Base-by-base conservation (phyloP, 53 echinoderm and acorn worm genomes). In the Antedon mediterranea region DNA sequence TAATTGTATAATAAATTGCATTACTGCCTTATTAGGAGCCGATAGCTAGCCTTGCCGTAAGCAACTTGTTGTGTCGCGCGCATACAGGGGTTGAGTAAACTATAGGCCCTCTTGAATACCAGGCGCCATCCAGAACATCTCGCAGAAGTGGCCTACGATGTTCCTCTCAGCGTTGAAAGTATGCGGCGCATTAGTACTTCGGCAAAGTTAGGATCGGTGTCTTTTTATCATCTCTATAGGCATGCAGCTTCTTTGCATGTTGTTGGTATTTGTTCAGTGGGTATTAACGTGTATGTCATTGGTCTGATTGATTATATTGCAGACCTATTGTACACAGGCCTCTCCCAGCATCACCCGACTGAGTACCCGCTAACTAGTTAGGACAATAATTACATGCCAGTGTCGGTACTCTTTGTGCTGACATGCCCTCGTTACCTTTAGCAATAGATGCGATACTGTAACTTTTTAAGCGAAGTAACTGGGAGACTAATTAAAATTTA, bases 1-100 rank as follows among this genome's bases (percentile, higher is more conserved):
- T 57, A 57, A 57, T 57, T 57, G 57, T 57, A 57, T 57, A 57
- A 57, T 57, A 57, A 57, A 57, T 57, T 57, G 57, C 57, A 57
- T 57, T 57, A 57, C 57, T 2, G 57, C 57, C 57, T 57, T 57
- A 57, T 57, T 57, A 57, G 57, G 57, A 57, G 23, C 57, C 57
- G 57, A 57, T 57, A 18, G 23, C 11, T 57, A 57, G 57, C 57
- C 57, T 57, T 57, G 57, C 57, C 57, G 57, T 15, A 23, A 57
- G 57, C 57, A 57, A 57, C 57, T 57, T 57, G 57, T 57, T 57
- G 57, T 57, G 57, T 57, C 57, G 57, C 57, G 57, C 57, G 57
- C 57, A 57, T 23, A 23, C 57, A 57, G 57, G 57, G 57, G 57
- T 57, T 37, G 57, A 57, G 57, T 57, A 57, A 57, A 57, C 57